phyloP scores from a whole-genome alignment of 2,888 invertebrate species.

The Drosophila flavopinicola region DNA sequence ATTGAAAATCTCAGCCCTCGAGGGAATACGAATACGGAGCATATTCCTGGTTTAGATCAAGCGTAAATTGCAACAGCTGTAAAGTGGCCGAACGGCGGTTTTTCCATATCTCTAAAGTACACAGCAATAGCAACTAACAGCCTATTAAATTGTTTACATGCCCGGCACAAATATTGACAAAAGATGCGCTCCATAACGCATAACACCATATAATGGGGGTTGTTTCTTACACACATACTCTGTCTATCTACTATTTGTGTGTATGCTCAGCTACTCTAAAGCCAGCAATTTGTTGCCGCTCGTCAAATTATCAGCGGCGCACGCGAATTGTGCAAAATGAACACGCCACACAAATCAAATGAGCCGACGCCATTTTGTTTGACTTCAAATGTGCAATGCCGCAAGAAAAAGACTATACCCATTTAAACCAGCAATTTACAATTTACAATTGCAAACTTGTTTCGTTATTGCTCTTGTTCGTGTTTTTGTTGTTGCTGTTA shows the following conservation, averaged over 20 bases:
- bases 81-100: slow-evolving; percentile 70
- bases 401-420: slow-evolving; percentile 7
- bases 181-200: slow-evolving; percentile 59
- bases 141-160: slow-evolving; percentile 81
- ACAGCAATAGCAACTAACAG: slow-evolving; percentile 73
- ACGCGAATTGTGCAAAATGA: slow-evolving; percentile 53
- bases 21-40: slow-evolving; percentile 41
- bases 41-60: slow-evolving; percentile 57
- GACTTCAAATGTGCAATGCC: slow-evolving; percentile 70
- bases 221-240: slow-evolving; percentile 8
- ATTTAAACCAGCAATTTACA: slow-evolving; percentile 42
- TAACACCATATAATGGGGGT: slow-evolving; percentile 16
- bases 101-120: slow-evolving; percentile 52
- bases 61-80: slow-evolving; percentile 80
- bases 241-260: not conserved
- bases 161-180: slow-evolving; percentile 73
- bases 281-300: slow-evolving; percentile 70
- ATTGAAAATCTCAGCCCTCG: slow-evolving; percentile 58
- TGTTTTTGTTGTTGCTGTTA: slow-evolving; percentile 27
- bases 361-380: slow-evolving; percentile 71
- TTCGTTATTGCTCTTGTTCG: slow-evolving; percentile 10
- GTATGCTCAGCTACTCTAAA: slow-evolving; percentile 34
- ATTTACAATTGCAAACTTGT: slow-evolving; percentile 42
- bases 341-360: slow-evolving; percentile 48
- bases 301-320: slow-evolving; percentile 74